Evolutionary conservation across 35 echinoderm and acorn worm genomes (phyloP).

Genomic region (Ophiothrix spiculata): DNA sequence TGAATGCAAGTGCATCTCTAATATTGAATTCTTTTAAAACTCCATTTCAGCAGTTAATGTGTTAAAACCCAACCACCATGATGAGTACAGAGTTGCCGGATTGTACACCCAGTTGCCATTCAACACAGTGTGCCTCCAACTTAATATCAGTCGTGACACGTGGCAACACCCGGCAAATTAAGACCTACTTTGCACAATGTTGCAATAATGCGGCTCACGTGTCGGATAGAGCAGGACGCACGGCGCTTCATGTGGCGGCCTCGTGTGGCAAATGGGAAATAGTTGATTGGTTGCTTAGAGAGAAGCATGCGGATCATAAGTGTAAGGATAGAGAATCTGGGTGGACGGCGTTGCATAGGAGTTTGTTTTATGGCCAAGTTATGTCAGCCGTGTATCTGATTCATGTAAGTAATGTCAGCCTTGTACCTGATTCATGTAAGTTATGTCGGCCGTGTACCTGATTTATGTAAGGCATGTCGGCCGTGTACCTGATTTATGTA

Average conservation of each 20-base stretch:
- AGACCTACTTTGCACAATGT: constrained; percentile 32
- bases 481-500: too few species aligned
- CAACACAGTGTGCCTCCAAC: constrained; percentile 60
- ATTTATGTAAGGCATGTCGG: too few species aligned
- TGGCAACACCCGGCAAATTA: constrained; percentile 65
- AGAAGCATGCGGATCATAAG: constrained; percentile 54
- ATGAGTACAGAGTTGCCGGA: background rate
- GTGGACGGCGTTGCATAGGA: constrained; percentile 90
- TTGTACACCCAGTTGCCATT: constrained; percentile 75
- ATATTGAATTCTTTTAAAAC: too few species aligned
- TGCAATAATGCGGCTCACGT: constrained; percentile 66
- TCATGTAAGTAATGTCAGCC: constrained; percentile 84
- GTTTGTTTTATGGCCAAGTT: constrained; percentile 88
- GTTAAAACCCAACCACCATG: background rate
- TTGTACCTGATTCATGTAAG: constrained; percentile 88
- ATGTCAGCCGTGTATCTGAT: constrained; percentile 74
- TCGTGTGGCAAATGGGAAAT: constrained; percentile 77
- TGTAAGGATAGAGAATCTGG: constrained; percentile 77
- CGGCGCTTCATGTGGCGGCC: constrained; percentile 74
- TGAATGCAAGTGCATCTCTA: too few species aligned
- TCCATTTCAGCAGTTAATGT: too few species aligned
- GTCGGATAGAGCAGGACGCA: constrained; percentile 45
- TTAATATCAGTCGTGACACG: constrained; percentile 77
- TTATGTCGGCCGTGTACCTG: background rate
- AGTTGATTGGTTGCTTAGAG: constrained; percentile 68